These are phyloP conservation scores for Phoxinus phoxinus DNA, from an alignment of 2,113 vertebrate species.

Conservation along the genomic window DNA sequence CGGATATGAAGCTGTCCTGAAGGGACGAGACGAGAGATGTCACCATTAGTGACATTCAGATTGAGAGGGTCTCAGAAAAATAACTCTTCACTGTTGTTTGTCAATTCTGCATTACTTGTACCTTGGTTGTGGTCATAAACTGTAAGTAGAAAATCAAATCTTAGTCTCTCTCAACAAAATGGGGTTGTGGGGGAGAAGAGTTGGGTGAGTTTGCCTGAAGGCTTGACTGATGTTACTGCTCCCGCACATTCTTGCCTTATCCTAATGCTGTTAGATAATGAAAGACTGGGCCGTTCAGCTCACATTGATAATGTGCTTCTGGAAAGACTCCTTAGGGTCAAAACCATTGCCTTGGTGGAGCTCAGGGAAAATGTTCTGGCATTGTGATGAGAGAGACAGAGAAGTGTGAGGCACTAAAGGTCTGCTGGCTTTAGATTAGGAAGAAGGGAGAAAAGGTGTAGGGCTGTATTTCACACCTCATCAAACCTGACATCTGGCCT, in stretches of 20 bases:
- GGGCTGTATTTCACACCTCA: slow-evolving; percentile 52
- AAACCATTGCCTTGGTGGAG: slow-evolving; percentile 16
- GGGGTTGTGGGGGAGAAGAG: background rate
- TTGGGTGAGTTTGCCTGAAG: slow-evolving; percentile 29
- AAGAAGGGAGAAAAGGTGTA: slow-evolving; percentile 44
- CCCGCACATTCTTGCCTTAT: slow-evolving; percentile 76
- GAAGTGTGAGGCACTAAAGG: slow-evolving; percentile 38
- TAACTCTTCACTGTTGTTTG: background rate
- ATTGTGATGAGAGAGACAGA: slow-evolving; percentile 46
- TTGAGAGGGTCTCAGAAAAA: background rate
- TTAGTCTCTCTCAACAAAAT: background rate
- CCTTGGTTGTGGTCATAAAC: background rate
- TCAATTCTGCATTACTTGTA: background rate
- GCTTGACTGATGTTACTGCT: slow-evolving; percentile 61
- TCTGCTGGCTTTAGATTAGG: slow-evolving; percentile 23
- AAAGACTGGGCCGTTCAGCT: slow-evolving; percentile 39
- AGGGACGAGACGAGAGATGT: slow-evolving; percentile 6
- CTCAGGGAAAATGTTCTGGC: slow-evolving; percentile 40
- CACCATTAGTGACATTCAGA: background rate
- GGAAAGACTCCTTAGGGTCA: slow-evolving; percentile 61
- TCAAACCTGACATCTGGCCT: slow-evolving; percentile 59
- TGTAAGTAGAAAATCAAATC: background rate
- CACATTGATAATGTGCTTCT: slow-evolving; percentile 64
- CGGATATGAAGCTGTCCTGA: background rate
- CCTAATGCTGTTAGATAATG: slow-evolving; percentile 69